These are phyloP conservation scores for Graptemys geographica DNA, from an alignment of 2,797 vertebrate species.

Conservation along the genomic window DNA sequence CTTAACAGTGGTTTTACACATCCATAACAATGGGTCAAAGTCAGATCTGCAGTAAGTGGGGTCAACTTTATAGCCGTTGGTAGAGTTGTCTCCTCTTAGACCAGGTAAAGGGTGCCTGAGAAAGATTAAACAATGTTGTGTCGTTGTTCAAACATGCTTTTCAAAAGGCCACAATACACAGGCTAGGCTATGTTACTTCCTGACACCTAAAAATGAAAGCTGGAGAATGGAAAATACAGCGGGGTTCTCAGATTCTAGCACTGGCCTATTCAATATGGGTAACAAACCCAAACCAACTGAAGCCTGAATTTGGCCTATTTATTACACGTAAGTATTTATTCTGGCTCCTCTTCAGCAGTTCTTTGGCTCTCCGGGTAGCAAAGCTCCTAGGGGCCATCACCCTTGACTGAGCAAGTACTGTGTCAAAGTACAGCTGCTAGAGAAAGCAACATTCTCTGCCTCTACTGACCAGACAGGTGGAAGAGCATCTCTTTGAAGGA, in stretches of 20 bases:
- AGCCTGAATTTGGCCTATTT: background rate
- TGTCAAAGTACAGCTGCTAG: background rate
- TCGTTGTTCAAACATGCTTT: background rate
- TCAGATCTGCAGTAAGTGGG: background rate
- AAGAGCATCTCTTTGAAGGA: background rate
- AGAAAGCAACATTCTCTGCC: background rate
- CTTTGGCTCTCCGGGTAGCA: constrained; percentile 23
- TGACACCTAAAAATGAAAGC: background rate
- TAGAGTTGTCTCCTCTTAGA: background rate
- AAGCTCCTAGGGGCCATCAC: background rate
- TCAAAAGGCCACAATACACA: background rate
- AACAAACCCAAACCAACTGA: constrained; percentile 2
- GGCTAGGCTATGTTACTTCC: background rate
- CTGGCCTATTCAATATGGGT: constrained; percentile 25
- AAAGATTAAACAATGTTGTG: background rate
- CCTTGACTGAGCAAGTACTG: background rate
- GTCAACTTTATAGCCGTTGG: background rate
- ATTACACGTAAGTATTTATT: constrained; percentile 28
- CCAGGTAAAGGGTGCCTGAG: background rate
- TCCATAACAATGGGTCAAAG: background rate
- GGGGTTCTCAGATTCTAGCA: background rate
- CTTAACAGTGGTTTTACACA: background rate
- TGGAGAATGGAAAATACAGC: constrained; percentile 7
- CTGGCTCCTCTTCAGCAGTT: constrained; percentile 41
- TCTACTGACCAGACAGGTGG: background rate